Base-by-base conservation (phyloP, 92 coral and sea anemone species). In the Desmophyllum pertusum region DNA sequence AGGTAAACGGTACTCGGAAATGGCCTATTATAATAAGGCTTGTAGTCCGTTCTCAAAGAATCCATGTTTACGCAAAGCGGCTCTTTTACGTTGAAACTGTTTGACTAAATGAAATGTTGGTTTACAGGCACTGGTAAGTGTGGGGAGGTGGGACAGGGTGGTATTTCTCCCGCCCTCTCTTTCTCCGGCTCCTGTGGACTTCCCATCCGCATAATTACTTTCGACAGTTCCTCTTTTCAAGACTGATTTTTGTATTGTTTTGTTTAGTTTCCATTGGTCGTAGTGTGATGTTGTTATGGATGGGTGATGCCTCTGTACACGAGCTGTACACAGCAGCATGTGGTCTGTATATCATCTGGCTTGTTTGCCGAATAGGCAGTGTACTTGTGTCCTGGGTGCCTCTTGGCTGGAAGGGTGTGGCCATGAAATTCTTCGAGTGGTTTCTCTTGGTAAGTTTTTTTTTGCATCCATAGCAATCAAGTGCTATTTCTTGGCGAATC, bases 301-400 rank as follows among this genome's bases (percentile, higher is more conserved):
- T 97, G 92, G 92, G 95, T 65, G 93, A 84, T 37, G 87, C 92
- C 13, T 85, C 98, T 3, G 99, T 97, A 3, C 99, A 97, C 65
- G 99, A 97, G 86, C 95, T 97, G 78, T 97, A 97, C 83, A 97
- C 99, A 0, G 99, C 99, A 8, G 99, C 99, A 10, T 97, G 98
- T 83, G 99, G 99, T 68, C 90, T 97, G 70, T 97, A 97, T 66
- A 64, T 94, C 33, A 92, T 94, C 66, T 97, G 99, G 99, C 91
- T 97, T 46, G 90, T 92, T 61, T 97, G 99, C 42, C 92, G 99
- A 21, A 55, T 91, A 3, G 92, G 81, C 31, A 91, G 90, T 31
- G 86, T 97, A 27, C 84, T 93, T 19, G 70, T 88, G 43, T 94
- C 99, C n/a, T 97, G 99, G 99, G 52, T 95, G 31, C 99, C 99